Percentiles rank a stretch among this genome's conserved stretches.
These are phyloP conservation scores for Struthio camelus DNA, from an alignment of 2,113 vertebrate species.

Conservation along the genomic window DNA sequence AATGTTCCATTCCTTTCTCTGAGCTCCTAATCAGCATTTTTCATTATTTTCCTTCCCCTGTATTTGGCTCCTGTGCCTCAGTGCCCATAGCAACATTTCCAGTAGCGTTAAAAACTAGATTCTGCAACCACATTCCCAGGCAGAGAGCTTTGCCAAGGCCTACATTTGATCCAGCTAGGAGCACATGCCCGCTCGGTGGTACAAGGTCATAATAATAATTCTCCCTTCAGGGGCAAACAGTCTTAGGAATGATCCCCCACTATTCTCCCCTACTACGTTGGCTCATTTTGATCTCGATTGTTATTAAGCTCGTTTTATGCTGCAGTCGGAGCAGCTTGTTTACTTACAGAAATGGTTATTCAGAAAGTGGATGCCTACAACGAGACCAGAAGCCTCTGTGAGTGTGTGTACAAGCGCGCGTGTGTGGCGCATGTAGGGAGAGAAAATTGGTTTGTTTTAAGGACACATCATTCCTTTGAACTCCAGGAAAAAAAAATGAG, in stretches of 20 bases:
- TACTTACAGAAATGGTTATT: conserved; percentile 32
- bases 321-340: conserved; percentile 11
- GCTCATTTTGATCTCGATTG: conserved; percentile 66
- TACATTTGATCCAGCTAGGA: conserved; percentile 48
- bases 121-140: not conserved
- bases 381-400: not conserved
- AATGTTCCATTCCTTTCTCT: conserved; percentile 76
- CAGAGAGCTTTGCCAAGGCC: conserved; percentile 40
- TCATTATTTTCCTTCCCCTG: conserved; percentile 72
- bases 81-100: conserved; percentile 65
- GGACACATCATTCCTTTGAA: conserved; percentile 19
- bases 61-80: conserved; percentile 68
- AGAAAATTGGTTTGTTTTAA: conserved; percentile 43
- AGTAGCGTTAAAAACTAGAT: conserved; percentile 46
- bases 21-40: conserved; percentile 77
- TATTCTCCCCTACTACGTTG: conserved; percentile 34
- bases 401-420: not conserved
- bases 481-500: not conserved
- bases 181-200: not conserved
- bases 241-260: conserved; percentile 54
- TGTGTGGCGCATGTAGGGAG: not conserved
- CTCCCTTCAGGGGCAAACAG: conserved; percentile 57
- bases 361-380: not conserved
- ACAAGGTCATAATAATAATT: conserved; percentile 62
- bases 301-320: conserved; percentile 36